Base-by-base conservation (phyloP, 2,113 vertebrate genomes). In the Corythaixoides concolor region DNA sequence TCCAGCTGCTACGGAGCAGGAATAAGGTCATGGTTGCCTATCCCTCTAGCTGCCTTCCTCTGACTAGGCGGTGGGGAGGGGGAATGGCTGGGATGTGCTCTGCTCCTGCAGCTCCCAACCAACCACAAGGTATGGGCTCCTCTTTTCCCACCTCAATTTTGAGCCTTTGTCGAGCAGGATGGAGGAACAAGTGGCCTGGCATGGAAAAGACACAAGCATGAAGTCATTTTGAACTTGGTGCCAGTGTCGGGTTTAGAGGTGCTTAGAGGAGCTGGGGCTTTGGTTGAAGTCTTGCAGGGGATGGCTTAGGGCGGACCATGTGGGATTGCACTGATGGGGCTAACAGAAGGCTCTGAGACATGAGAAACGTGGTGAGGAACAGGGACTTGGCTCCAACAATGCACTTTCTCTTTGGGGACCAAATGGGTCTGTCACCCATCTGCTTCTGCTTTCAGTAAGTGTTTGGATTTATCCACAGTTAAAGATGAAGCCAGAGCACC, bases 371-470 rank as follows among this genome's bases (percentile, higher is more conserved):
- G 0, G 64, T 6, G 28, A 47, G 41, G 32, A 90, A 47, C 26
- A 7, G n/a, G 23, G 37, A 43, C 59, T 47, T 5, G 0, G 45
- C 50, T 70, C 20, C 0, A 0, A 5, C 0, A 5, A 33, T 26
- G 37, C 0, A 0, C 50, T 89, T 77, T 83, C 70, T 69, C 74
- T 81, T 85, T 2, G 3, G 76, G 37, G 50, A 74, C 45, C 32
- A 35, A 68, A 22, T 70, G 41, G 20, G 16, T 41, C 64, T 4
- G 1, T 73, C 0, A 0, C 37, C 59, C 45, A 53, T 26, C 79
- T 90, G 82, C 50, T 93, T 78, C 30, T 91, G 27, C 49, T 41
- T 75, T 91, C 66, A 5, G 27, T 14, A 39, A 83, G 24, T 6
- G 12, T 49, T 73, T 0, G 22, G 59, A 35, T 70, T 35, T 75